Conservation (phyloP, 1,140 invertebrate species). For the Ceratitis capitata region DNA sequence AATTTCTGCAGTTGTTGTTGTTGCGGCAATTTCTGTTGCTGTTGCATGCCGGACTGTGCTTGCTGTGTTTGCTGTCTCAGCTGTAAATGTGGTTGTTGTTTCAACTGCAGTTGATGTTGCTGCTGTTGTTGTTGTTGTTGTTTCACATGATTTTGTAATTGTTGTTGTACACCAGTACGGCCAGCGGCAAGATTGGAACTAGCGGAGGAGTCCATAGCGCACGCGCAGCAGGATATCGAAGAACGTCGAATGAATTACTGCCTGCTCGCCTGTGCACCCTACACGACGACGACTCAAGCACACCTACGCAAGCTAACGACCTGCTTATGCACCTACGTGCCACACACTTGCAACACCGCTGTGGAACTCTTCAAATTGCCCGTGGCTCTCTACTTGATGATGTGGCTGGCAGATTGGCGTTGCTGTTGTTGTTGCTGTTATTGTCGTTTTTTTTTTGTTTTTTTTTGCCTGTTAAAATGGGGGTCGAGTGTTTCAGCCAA, state of each 20-base stretch:
- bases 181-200: background rate
- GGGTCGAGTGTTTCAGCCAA: background rate
- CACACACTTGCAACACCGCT: background rate
- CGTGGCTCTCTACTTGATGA: background rate
- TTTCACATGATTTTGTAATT: background rate
- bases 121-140: slow-evolving; percentile 3
- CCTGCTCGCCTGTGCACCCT: background rate
- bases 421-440: background rate
- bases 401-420: background rate
- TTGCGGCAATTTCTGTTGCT: slow-evolving; percentile 21
- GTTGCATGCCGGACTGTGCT: background rate
- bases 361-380: background rate
- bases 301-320: slow-evolving; percentile 38
- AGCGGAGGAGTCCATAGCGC: slow-evolving; percentile 47
- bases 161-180: slow-evolving; percentile 22
- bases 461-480: background rate
- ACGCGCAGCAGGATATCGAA: slow-evolving; percentile 4
- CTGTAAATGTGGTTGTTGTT: background rate
- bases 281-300: background rate
- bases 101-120: background rate
- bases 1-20: slow-evolving; percentile 32
- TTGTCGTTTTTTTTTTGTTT: background rate
- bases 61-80: background rate
- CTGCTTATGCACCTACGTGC: too few species aligned
- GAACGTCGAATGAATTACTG: background rate